A percentile compares a stretch with the other conserved stretches of the same genome.
phyloP scores from a whole-genome alignment of 2,888 invertebrate species.

The Drosophila lutescens region DNA sequence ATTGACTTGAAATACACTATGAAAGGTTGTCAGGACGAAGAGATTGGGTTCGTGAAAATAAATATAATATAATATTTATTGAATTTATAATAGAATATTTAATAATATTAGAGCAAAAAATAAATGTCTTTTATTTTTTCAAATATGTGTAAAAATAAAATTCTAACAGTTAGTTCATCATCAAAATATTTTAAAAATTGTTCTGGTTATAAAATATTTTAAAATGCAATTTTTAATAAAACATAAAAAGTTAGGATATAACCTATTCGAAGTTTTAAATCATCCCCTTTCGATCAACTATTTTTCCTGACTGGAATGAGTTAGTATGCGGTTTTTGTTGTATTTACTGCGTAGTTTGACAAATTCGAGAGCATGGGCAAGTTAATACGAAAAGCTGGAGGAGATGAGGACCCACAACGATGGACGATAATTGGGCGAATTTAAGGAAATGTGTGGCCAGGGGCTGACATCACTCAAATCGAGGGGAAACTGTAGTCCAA shows the following conservation, averaged over 20 bases:
- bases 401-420: conserved; percentile 7
- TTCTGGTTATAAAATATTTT: not conserved
- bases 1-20: conserved; percentile 47
- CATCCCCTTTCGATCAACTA: not conserved
- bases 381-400: conserved; percentile 40
- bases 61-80: no score
- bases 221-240: not conserved
- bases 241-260: conserved; percentile 2
- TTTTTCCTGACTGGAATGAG: conserved; percentile 26
- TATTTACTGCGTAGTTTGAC: conserved; percentile 71
- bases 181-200: no score
- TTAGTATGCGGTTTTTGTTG: conserved; percentile 40
- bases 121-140: no score
- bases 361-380: conserved; percentile 69
- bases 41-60: not conserved
- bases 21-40: not conserved
- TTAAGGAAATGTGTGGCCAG: conserved; percentile 33
- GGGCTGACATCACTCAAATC: conserved; percentile 39
- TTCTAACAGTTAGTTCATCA: no score
- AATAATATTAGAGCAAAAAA: no score
- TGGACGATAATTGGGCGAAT: conserved; percentile 26
- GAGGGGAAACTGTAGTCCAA: conserved; percentile 5
- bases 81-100: no score
- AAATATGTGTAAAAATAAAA: no score
- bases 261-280: not conserved